Conservation (phyloP, 2,113 vertebrate species). For the Thalassarche chlororhynchos region DNA sequence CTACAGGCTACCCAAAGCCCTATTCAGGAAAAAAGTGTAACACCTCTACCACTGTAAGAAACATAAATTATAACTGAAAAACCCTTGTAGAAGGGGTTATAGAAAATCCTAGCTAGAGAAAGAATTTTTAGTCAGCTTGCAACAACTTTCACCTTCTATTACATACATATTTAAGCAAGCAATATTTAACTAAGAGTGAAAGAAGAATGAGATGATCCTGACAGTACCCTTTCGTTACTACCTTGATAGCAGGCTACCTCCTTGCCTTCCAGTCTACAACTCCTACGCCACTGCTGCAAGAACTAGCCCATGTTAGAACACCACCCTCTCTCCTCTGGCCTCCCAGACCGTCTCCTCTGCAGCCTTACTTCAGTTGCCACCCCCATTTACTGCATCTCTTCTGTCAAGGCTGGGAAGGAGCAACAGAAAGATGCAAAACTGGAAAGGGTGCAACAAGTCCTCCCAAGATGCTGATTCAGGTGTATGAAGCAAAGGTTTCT, state of each 20-base stretch:
- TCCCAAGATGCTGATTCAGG: not conserved
- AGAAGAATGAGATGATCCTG: not conserved
- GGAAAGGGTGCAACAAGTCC: not conserved
- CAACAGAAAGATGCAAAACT: not conserved
- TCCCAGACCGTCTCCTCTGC: not conserved
- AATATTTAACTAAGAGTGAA: not conserved
- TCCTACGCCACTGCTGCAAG: not conserved
- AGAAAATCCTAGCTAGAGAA: not conserved
- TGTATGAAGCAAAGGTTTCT: not conserved
- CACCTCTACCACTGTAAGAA: not conserved
- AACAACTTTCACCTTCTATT: not conserved
- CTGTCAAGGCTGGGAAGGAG: not conserved
- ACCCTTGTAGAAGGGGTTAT: not conserved
- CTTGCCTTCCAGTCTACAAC: not conserved
- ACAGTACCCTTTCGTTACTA: fast-evolving
- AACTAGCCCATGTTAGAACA: not conserved
- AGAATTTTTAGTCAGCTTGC: not conserved
- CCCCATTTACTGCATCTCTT: not conserved
- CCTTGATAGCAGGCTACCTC: not conserved
- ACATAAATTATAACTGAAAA: not conserved
- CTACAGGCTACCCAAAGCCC: not conserved
- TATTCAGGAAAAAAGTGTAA: not conserved
- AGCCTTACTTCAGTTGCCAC: not conserved
- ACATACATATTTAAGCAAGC: not conserved
- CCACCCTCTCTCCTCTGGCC: not conserved